These are phyloP conservation scores for Pelecanus crispus DNA, from an alignment of 2,113 vertebrate species.

Conservation along the genomic window DNA sequence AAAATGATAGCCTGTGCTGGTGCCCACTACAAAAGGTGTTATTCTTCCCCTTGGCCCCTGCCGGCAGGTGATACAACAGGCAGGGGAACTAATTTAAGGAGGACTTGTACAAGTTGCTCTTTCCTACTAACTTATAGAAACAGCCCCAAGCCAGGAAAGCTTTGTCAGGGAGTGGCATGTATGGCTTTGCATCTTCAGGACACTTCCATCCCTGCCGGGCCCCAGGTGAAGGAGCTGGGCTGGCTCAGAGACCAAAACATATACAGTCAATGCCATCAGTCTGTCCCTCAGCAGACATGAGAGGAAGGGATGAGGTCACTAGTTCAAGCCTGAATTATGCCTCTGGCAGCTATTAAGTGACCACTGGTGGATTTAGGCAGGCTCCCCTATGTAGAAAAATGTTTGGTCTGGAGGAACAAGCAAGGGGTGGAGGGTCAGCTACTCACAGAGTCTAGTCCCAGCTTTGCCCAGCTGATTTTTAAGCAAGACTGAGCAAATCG, in stretches of 20 bases:
- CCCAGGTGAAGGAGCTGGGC: background rate
- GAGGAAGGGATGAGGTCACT: background rate
- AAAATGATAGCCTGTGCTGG: background rate
- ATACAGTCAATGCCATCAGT: background rate
- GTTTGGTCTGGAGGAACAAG: background rate
- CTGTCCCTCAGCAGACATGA: background rate
- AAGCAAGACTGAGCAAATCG: background rate
- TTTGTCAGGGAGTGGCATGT: background rate
- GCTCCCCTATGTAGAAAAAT: background rate
- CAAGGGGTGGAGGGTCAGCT: background rate
- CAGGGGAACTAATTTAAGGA: background rate
- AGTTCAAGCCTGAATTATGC: background rate
- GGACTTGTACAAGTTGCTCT: background rate
- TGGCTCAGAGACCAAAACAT: background rate
- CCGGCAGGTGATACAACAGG: background rate
- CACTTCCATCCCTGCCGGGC: background rate
- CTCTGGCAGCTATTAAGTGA: slow-evolving; percentile 5
- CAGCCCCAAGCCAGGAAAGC: background rate
- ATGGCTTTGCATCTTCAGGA: background rate
- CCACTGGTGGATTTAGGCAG: background rate
- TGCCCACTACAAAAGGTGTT: background rate
- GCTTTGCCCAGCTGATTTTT: background rate
- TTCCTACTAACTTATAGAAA: background rate
- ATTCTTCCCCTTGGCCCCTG: background rate
- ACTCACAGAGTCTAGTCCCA: background rate